phyloP scores from a whole-genome alignment of 2,888 invertebrate genomes.

The Napeogenes inachia region DNA sequence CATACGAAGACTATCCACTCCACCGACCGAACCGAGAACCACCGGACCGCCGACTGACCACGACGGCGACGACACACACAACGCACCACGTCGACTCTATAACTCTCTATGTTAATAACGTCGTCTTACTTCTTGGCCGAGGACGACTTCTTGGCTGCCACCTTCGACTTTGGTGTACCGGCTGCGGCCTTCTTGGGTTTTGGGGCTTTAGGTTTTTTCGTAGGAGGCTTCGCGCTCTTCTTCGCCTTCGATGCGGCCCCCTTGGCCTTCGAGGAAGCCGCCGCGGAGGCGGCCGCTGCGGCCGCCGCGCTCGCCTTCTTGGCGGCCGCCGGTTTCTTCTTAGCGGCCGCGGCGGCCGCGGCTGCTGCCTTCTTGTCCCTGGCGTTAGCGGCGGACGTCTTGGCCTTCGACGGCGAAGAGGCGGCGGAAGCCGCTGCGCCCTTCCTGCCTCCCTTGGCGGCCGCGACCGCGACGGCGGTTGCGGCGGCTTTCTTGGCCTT shows the following conservation, averaged over 20 bases:
- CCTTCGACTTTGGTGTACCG: conserved; percentile 35
- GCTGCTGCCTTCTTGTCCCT: conserved; percentile 28
- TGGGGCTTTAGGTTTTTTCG: conserved; percentile 55
- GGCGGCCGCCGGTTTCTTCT: too few species aligned
- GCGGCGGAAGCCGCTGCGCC: conserved; percentile 28
- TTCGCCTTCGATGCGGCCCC: conserved; percentile 45
- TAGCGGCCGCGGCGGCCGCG: conserved; percentile 26
- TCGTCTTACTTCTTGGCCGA: conserved; percentile 35
- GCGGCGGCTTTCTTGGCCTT: too few species aligned
- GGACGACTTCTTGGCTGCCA: conserved; percentile 32
- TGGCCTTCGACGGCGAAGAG: too few species aligned
- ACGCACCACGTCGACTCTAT: conserved; percentile 10
- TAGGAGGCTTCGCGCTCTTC: conserved; percentile 49
- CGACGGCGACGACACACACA: conserved; percentile 13
- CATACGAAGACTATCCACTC: not conserved
- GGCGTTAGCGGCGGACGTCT: too few species aligned
- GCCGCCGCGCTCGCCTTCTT: conserved; percentile 35
- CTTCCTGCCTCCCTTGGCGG: conserved; percentile 42
- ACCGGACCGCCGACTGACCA: not conserved
- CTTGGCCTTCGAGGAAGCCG: conserved; percentile 34
- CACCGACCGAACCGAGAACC: conserved; percentile 1
- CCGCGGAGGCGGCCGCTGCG: conserved; percentile 33
- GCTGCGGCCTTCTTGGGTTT: conserved; percentile 49
- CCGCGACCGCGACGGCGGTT: too few species aligned
- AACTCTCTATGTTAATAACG: conserved; percentile 8